Percentiles rank a stretch among this genome's conserved stretches.
Evolutionary conservation across 2,888 invertebrate genomes (phyloP).

Genomic region (Drosophila algonquin): DNA sequence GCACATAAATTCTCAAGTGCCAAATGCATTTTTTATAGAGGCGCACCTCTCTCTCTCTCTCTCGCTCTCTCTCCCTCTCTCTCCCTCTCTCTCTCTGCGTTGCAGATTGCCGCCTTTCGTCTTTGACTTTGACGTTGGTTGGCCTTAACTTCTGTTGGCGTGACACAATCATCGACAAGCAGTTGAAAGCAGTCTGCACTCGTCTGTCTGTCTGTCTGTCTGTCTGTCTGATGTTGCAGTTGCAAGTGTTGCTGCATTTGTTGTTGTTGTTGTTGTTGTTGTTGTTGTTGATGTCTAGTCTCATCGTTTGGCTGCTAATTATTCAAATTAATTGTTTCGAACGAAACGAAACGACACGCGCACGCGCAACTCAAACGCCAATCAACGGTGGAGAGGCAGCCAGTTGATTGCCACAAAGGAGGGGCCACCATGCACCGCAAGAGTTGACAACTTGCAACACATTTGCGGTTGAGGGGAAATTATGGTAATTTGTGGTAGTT

Average conservation of each 20-base stretch:
- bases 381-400: conserved; percentile 51
- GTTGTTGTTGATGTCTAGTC: conserved; percentile 16
- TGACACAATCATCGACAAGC: conserved; percentile 60
- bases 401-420: background rate
- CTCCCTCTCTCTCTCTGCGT: conserved; percentile 8
- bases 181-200: conserved; percentile 47
- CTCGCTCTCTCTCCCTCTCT: background rate
- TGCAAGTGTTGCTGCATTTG: conserved; percentile 9
- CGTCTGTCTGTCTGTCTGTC: conserved; percentile 13
- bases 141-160: conserved; percentile 67
- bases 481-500: background rate
- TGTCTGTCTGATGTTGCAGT: conserved; percentile 12
- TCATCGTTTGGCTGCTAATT: conserved; percentile 76
- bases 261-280: conserved; percentile 8
- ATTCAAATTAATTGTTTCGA: conserved; percentile 81
- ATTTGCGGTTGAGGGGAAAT: background rate
- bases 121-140: conserved; percentile 48
- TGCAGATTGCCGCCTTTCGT: conserved; percentile 26
- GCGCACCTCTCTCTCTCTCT: background rate
- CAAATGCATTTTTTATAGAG: conserved; percentile 74
- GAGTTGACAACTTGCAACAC: conserved; percentile 16
- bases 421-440: background rate
- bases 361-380: conserved; percentile 70
- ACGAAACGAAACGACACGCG: conserved; percentile 72
- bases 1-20: conserved; percentile 79